Base-by-base conservation (phyloP, 35 echinoderm and acorn worm genomes). In the Apostichopus californicus region DNA sequence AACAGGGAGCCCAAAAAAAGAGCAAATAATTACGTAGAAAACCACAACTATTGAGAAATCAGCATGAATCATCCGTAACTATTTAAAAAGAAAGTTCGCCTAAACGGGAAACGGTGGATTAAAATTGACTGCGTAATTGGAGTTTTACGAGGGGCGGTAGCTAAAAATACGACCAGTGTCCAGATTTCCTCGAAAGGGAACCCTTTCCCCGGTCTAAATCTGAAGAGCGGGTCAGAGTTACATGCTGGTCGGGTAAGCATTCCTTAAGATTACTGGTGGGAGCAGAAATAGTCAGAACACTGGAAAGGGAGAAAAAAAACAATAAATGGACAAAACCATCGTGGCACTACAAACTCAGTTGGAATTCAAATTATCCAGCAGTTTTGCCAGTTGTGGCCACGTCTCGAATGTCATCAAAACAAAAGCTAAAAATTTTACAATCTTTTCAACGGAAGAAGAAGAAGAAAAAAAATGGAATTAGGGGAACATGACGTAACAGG, bases 361-460 rank as follows among this genome's bases (percentile, higher is more conserved):
- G 80, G 80, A 83, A 68, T 56, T 55, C n/a, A 55, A 83, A 34
- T 83, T 83, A 83, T 56, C 80, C 80, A 83, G 80, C 80, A 83
- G 80, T 55, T 46, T 46, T 15, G 55, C 55, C 9, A 56, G 52
- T 6, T 53, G 55, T 55, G 46, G 46, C 8, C 5, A 56, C 46
- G 6, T 83, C 80, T 83, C 46, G 55, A 15, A 83, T 83, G 80
- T 17, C 80, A 83, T 83, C 52, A 83, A 83, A 83, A 83, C 80
- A 83, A 83, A 56, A 46, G 10, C 80, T 55, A 83, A 55, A 55
- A 83, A 83, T 54, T 12, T 83, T 17, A 83, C 80, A 55, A 12
- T 56, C 55, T 82, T 81, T 66, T 68, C 18, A 14, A 46, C 34
- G 34, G 34, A 46, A 46, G 34, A 46, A 46, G 28, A 34, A 34